Percentiles rank a stretch among this genome's conserved stretches.
phyloP scores from a whole-genome alignment of 2,113 vertebrate species.

The Eubucco bourcierii region DNA sequence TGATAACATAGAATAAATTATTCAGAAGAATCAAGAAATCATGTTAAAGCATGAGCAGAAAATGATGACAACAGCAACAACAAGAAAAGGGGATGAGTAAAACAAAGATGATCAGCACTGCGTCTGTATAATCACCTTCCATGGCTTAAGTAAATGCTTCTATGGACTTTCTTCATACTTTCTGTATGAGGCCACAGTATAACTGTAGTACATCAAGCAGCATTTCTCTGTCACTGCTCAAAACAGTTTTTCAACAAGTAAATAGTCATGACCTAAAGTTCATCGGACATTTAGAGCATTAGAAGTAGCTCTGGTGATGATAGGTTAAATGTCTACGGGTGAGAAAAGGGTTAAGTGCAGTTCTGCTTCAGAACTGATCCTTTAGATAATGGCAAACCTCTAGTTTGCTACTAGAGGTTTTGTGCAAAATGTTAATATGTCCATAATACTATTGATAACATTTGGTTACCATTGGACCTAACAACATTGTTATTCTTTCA shows the following conservation, averaged over 20 bases:
- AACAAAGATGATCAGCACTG: neutral
- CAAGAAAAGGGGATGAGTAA: neutral
- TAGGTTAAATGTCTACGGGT: neutral
- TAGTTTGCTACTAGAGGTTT: neutral
- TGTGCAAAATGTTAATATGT: neutral
- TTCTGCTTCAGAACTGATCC: neutral
- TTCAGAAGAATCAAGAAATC: neutral
- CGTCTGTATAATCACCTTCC: neutral
- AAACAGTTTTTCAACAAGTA: neutral
- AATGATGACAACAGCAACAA: neutral
- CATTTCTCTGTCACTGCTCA: neutral
- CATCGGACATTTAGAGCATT: neutral
- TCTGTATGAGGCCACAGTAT: neutral
- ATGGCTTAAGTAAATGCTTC: neutral
- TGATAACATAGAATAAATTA: neutral
- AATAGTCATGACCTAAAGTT: neutral
- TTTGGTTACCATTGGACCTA: neutral
- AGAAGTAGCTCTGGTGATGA: neutral
- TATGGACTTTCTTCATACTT: neutral
- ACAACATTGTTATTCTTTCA: neutral
- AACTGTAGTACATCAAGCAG: neutral
- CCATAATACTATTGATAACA: neutral
- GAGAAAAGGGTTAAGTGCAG: neutral
- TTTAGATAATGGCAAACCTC: neutral
- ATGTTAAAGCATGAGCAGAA: fast-evolving